Evolutionary conservation across 1,140 invertebrate genomes (phyloP).

Genomic region (Philotrypesis tridentata): DNA sequence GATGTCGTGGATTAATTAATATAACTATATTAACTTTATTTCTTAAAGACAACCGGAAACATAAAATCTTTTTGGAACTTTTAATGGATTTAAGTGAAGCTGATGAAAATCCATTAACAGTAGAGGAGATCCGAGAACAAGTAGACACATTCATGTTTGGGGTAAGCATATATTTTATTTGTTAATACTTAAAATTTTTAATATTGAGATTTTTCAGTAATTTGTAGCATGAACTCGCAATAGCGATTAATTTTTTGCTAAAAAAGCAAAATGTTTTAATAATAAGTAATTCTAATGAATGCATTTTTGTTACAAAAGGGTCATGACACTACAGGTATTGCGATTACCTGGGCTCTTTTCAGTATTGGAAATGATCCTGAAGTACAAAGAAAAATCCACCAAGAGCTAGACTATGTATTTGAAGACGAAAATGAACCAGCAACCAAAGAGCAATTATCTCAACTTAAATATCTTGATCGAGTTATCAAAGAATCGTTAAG

Average conservation of each 20-base stretch:
- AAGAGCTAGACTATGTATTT: constrained; percentile 78
- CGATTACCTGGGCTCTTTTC: constrained; percentile 72
- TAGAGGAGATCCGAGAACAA: constrained; percentile 81
- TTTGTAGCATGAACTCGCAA: too few relatives aligned
- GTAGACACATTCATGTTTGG: constrained; percentile 88
- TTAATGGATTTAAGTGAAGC: constrained; percentile 77
- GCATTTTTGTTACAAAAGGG: constrained; percentile 58
- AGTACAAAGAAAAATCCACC: constrained; percentile 77
- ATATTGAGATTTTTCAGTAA: too few relatives aligned
- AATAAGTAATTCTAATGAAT: too few relatives aligned
- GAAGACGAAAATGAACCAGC: constrained; percentile 63
- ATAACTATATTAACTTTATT: background rate
- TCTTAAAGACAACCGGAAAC: constrained; percentile 66
- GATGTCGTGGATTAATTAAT: background rate
- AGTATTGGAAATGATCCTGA: constrained; percentile 74
- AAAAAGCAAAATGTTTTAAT: too few relatives aligned
- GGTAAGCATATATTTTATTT: constrained; percentile 68
- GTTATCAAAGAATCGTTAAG: constrained; percentile 78
- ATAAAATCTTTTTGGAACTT: constrained; percentile 81
- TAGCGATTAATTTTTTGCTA: too few relatives aligned
- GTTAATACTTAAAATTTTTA: background rate
- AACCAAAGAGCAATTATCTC: constrained; percentile 71
- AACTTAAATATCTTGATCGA: constrained; percentile 78
- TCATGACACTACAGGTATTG: constrained; percentile 79
- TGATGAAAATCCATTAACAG: constrained; percentile 74